These are phyloP conservation scores for Armadillidium nasatum DNA, from an alignment of 1,140 invertebrate genomes.

Conservation along the genomic window DNA sequence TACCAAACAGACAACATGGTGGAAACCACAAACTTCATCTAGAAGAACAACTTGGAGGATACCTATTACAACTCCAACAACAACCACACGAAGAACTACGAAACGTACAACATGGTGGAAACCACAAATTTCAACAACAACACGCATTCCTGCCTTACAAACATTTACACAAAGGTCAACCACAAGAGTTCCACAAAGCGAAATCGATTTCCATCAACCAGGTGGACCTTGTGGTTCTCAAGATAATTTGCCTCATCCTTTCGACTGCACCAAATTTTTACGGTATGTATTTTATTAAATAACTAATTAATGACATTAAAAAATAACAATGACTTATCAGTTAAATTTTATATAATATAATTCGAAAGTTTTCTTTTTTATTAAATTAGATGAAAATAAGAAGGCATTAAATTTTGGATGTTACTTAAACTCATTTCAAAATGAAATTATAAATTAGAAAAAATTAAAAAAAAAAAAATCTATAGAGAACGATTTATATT, in stretches of 20 bases:
- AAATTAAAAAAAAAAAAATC: too few relatives aligned
- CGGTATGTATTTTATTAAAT: conserved; percentile 12
- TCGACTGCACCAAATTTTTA: conserved; percentile 63
- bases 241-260: conserved; percentile 61
- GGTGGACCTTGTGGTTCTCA: conserved; percentile 56
- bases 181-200: neutral
- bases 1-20: conserved; percentile 16
- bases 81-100: conserved; percentile 23
- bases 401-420: too few relatives aligned
- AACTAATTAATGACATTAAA: too few relatives aligned
- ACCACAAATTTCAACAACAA: conserved; percentile 34
- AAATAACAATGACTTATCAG: neutral
- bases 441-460: too few relatives aligned
- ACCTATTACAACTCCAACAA: conserved; percentile 23
- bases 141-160: conserved; percentile 21
- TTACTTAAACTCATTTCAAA: too few relatives aligned
- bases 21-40: conserved; percentile 33
- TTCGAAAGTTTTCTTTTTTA: too few relatives aligned
- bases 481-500: too few relatives aligned
- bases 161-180: conserved; percentile 5
- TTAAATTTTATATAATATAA: too few relatives aligned
- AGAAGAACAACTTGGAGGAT: neutral
- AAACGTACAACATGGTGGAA: conserved; percentile 22
- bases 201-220: neutral
- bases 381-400: too few relatives aligned